A percentile compares a stretch with the other conserved stretches of the same genome.
phyloP scores from a whole-genome alignment of 2,888 invertebrate genomes.

The Halictus ligatus region DNA sequence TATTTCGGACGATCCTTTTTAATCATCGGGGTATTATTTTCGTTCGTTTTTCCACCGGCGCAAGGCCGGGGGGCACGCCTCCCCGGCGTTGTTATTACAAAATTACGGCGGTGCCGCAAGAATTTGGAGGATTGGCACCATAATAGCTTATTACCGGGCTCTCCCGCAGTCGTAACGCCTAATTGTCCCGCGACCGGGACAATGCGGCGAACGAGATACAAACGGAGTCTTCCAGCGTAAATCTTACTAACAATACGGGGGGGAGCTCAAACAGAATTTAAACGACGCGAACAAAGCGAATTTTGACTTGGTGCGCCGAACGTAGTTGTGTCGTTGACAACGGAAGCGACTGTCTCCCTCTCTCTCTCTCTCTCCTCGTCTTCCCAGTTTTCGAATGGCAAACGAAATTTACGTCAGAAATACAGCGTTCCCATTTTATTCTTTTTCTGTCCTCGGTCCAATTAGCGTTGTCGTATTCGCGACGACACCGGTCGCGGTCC shows the following conservation, averaged over 20 bases:
- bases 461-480: conserved; percentile 6
- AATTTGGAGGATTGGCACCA: conserved; percentile 35
- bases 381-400: background rate
- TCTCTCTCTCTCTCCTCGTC: background rate
- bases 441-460: background rate
- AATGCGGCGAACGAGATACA: conserved; percentile 41
- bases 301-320: conserved; percentile 40
- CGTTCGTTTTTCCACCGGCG: background rate
- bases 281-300: conserved; percentile 42
- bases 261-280: conserved; percentile 48
- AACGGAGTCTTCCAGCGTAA: conserved; percentile 22
- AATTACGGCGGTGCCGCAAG: conserved; percentile 12
- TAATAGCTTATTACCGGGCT: conserved; percentile 54
- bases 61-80: background rate
- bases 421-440: background rate
- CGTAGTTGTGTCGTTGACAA: conserved; percentile 4
- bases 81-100: background rate
- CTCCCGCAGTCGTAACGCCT: conserved; percentile 48
- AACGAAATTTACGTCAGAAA: background rate
- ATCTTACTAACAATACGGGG: conserved; percentile 41
- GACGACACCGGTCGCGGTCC: background rate
- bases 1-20: background rate
- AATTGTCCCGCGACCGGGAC: conserved; percentile 45
- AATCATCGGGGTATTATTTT: background rate
- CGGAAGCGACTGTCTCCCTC: background rate